These are phyloP conservation scores for Oscheius onirici DNA, from an alignment of 2,888 invertebrate species.

Conservation along the genomic window DNA sequence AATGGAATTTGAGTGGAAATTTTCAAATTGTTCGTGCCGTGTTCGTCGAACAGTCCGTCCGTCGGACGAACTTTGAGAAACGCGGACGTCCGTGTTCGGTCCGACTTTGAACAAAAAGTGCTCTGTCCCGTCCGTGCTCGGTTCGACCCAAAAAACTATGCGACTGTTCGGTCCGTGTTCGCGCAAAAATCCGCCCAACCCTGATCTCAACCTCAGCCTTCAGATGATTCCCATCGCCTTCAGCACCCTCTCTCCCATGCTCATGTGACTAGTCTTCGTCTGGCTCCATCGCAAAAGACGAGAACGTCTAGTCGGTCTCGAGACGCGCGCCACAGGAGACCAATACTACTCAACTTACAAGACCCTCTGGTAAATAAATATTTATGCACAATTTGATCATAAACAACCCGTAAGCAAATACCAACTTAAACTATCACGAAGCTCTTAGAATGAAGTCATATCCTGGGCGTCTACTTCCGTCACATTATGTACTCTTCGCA, in stretches of 20 bases:
- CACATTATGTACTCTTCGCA: slow-evolving; percentile 19
- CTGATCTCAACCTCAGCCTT: neutral
- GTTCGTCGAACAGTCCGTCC: no score
- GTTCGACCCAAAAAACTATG: no score
- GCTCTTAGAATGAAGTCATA: neutral
- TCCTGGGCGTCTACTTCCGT: slow-evolving; percentile 9
- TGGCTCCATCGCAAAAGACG: slow-evolving; percentile 6
- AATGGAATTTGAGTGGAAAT: no score
- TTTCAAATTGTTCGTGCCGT: no score
- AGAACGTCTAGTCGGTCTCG: neutral
- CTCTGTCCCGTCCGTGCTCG: no score
- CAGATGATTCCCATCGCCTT: slow-evolving; percentile 16
- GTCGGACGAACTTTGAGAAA: no score
- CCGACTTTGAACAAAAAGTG: no score
- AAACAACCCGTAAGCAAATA: neutral
- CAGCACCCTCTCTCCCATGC: slow-evolving; percentile 10
- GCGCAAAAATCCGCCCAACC: neutral
- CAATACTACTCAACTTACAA: slow-evolving; percentile 11
- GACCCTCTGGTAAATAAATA: neutral
- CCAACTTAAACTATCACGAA: neutral
- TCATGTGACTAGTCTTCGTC: slow-evolving; percentile 22
- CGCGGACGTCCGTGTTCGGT: no score
- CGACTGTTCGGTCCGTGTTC: neutral
- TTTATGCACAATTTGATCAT: neutral
- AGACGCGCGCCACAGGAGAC: slow-evolving; percentile 14